Evolutionary conservation across 1,140 invertebrate genomes (phyloP).

Genomic region (Lucilia cuprina): DNA sequence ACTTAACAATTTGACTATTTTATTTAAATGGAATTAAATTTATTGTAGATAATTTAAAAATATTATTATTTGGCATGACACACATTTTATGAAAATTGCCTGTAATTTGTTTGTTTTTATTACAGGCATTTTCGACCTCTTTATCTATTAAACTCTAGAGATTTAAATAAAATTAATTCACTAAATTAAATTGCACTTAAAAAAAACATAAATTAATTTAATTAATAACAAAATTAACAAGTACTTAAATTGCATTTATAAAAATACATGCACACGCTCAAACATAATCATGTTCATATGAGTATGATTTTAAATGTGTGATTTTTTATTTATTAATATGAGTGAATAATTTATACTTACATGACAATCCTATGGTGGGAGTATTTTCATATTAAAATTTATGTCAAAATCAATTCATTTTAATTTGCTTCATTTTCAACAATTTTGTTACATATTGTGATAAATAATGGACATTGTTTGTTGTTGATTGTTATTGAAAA

Average conservation of each 20-base stretch:
- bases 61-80: background rate
- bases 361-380: background rate
- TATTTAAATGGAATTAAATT: background rate
- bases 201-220: background rate
- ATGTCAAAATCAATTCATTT: background rate
- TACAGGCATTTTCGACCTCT: background rate
- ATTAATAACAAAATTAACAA: slow-evolving; percentile 7
- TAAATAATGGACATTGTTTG: background rate
- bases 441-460: background rate
- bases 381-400: background rate
- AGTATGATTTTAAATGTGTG: background rate
- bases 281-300: background rate
- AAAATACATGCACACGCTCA: background rate
- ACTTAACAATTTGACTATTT: background rate
- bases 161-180: background rate
- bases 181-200: background rate
- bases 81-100: background rate
- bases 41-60: background rate
- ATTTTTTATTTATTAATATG: background rate
- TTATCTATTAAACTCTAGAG: background rate
- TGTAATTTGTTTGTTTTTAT: background rate
- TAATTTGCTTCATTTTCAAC: background rate
- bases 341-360: background rate
- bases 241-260: background rate
- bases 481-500: background rate